Base-by-base conservation (phyloP, 2,888 invertebrate species). In the Cosmopolites sordidus region DNA sequence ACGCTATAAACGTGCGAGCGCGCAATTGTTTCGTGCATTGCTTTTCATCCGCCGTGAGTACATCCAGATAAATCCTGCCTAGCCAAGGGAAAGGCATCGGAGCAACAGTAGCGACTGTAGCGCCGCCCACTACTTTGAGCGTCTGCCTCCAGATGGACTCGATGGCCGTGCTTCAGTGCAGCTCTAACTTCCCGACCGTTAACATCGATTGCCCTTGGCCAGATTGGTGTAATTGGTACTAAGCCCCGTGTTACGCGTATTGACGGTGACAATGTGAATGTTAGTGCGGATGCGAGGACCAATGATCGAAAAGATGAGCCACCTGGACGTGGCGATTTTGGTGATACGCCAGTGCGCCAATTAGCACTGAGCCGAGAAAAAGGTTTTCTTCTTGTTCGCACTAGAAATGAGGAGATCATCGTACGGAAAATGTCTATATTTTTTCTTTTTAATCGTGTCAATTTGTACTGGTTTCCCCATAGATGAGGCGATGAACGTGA, bases 391-490 rank as follows among this genome's bases (percentile, higher is more conserved):
- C 44, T 47, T 22, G 41, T 33, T 55, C 58, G 54, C 56, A 57
- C 63, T 65, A 71, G 72, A 73, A 73, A 74, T 74, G 73, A 72
- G 67, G 71, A 70, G 66, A 69, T 65, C 72, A 70, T 70, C 71
- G 72, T 70, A 69, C 71, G 72, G 69, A 71, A 73, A 70, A 73
- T 74, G 74, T 69, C 70, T 72, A 71, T 74, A 72, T 72, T 70
- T 74, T 68, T 61, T 22, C 22, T 3, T 22, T 64, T 68, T 73
- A 69, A 69, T 71, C 59, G 65, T 73, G 66, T 69, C 73, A 62
- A 72, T 72, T 72, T 74, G 73, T 71, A 71, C 73, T 60, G 73
- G 72, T 69, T 73, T 73, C 73, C 73, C 71, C 73, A 73, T 72
- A 69, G 73, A 74, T 73, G 71, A 66, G 59, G 59, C 68, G 58